Evolutionary conservation across 2,888 invertebrate species (phyloP), one percentile per base, ranked within the genome.

Genomic region (Hedya salicella): DNA sequence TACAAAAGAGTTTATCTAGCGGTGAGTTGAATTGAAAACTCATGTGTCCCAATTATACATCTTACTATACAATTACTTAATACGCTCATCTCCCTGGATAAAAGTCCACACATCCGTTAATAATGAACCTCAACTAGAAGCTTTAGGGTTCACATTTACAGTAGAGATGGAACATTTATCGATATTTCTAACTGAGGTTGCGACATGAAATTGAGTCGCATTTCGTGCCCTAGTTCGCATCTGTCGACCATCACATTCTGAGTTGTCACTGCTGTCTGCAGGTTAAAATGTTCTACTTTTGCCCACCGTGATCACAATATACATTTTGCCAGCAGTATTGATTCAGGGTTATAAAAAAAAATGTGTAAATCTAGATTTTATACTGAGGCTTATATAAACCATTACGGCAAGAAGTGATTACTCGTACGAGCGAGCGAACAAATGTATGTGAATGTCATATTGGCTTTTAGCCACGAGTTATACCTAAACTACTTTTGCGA

Each of bases 191-290:
- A 46, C 54, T 11, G 5, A 50, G 44, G 54, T 69, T 69, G 69
- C 69, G 65, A 53, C 69, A 69, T 49, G 62, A 53, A 32, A 65
- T 54, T 53, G 68, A 60, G 66, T 50, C 59, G 50, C 54, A 53
- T 59, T 62, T 44, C 54, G 59, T 62, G 67, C 46, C 67, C 69
- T 44, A 69, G 59, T 60, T 66, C 17, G 52, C 48, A 50, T 42
- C 42, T 67, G 60, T 67, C 59, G 48, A 36, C 54, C 56, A 46
- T 53, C 9, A 1, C 36, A 53, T 48, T 32, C 48, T 60, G 39
- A 21, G 59, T 48, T 64, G 59, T 53, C 48, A 46, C 48, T 53
- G 42, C 49, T 56, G 61, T 60, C 59, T 39, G 46, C 44, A 44
- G 49, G 48, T 54, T 30, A 13, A 60, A 39, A 36, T 40, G 36